phyloP scores from a whole-genome alignment of 2,113 vertebrate genomes.

The Toxostoma redivivum region DNA sequence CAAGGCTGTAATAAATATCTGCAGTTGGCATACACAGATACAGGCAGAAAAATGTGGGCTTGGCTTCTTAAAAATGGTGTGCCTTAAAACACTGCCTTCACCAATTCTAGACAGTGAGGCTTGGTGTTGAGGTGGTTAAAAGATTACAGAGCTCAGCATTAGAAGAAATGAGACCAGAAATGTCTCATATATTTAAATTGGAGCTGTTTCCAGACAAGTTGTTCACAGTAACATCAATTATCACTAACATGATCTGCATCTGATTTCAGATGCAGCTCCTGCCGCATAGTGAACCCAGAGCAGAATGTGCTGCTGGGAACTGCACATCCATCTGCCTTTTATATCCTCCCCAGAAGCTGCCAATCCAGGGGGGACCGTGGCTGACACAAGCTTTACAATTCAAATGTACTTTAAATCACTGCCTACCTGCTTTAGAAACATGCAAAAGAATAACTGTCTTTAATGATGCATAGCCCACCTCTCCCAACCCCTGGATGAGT shows the following conservation, averaged over 20 bases:
- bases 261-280: slow-evolving; percentile 61
- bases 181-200: slow-evolving; percentile 47
- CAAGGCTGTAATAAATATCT: slow-evolving; percentile 13
- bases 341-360: slow-evolving; percentile 53
- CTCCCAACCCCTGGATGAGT: accelerated
- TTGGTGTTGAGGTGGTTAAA: slow-evolving; percentile 1
- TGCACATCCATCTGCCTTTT: slow-evolving; percentile 60
- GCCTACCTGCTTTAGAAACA: slow-evolving; percentile 26
- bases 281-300: slow-evolving; percentile 34
- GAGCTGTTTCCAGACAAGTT: slow-evolving; percentile 56
- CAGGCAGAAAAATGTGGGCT: not conserved
- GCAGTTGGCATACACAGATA: not conserved
- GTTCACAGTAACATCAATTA: slow-evolving; percentile 64
- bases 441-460: not conserved
- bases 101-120: not conserved
- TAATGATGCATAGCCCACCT: not conserved
- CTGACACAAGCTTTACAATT: slow-evolving; percentile 28
- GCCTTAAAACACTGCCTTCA: not conserved
- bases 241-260: slow-evolving; percentile 62
- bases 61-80: not conserved
- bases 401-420: slow-evolving; percentile 41
- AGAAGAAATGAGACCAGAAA: slow-evolving; percentile 44
- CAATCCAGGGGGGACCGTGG: not conserved
- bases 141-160: not conserved
- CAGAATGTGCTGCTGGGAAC: slow-evolving; percentile 53